Percentiles rank a stretch among this genome's conserved stretches.
These are phyloP conservation scores for Tenrec ecaudatus DNA, from an alignment of 2,113 vertebrate species.

Conservation along the genomic window DNA sequence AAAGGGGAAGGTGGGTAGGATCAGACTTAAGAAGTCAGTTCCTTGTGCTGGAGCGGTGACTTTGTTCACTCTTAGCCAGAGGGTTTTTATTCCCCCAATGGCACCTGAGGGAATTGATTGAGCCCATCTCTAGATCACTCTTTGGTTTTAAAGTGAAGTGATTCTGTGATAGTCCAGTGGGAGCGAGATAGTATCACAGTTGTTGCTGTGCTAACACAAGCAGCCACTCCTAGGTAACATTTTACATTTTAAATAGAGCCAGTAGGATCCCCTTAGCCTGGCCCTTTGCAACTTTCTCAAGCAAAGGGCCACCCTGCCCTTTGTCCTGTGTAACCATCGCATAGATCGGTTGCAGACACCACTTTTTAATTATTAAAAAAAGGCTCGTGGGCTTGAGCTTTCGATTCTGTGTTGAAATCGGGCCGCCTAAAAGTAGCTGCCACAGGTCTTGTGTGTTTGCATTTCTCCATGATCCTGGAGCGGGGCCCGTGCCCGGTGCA, in stretches of 20 bases:
- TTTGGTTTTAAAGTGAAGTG: background rate
- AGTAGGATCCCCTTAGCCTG: background rate
- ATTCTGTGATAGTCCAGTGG: background rate
- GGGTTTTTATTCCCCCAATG: too few species aligned
- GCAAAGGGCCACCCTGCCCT: background rate
- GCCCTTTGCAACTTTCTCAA: background rate
- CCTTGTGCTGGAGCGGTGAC: too few species aligned
- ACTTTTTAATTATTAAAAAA: background rate
- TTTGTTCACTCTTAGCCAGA: too few species aligned
- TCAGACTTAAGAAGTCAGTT: too few species aligned
- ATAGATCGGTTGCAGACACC: background rate
- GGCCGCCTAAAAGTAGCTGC: background rate
- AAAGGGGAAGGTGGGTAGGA: background rate
- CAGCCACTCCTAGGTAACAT: background rate
- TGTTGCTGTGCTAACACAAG: background rate
- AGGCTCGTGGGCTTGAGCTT: too few species aligned
- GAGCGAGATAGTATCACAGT: background rate
- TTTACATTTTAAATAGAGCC: background rate
- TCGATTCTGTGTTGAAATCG: background rate
- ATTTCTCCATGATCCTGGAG: background rate
- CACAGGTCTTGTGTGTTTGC: background rate
- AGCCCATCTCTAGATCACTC: background rate
- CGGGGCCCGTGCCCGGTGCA: background rate
- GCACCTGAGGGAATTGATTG: too few species aligned
- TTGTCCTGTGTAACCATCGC: background rate